Base-by-base conservation (phyloP, 2,113 vertebrate genomes). In the Hippoglossus stenolepis region DNA sequence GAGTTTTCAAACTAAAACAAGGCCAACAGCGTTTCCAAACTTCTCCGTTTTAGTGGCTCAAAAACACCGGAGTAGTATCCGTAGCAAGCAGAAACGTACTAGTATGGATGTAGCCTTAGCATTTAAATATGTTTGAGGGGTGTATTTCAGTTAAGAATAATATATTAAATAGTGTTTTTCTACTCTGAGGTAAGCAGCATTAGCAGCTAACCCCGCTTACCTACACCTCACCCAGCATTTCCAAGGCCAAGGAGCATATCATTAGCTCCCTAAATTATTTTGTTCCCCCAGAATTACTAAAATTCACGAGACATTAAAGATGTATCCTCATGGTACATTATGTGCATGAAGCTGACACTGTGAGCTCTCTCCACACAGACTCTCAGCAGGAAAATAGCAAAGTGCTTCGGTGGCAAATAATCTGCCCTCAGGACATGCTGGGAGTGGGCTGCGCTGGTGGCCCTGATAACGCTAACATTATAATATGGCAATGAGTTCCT, bases 401-500 rank as follows among this genome's bases (percentile, higher is more conserved):
- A 77, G 79, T 73, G 87, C 84, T 67, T 79, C 17, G 31, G 49
- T 79, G 79, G 76, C 80, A 88, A 83, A 86, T 83, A 75, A 80
- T 75, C 65, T 74, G 61, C 73, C 79, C 84, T 65, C 8, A 63
- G 77, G 87, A 77, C 68, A 84, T 74, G 60, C 65, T 71, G 18
- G 53, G 54, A 35, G 51, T 69, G 65, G 67, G 38, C 3, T 70
- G 59, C 4, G 14, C 45, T 62, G 77, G 70, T 76, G 82, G 78
- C 76, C 56, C 47, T 47, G 40, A 38, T 79, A 78, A 64, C 21
- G 5, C 17, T 82, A 70, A 66, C 75, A 64, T 26, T 65, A 35
- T 69, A 82, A 83, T 65, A 65, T 57, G 62, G 62, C 57, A 73
- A 57, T 78, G 54, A 65, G 38, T 75, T 69, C 67, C 72, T 7